These are phyloP conservation scores for Drosophila tani DNA, from an alignment of 1,140 invertebrate genomes.

Conservation along the genomic window DNA sequence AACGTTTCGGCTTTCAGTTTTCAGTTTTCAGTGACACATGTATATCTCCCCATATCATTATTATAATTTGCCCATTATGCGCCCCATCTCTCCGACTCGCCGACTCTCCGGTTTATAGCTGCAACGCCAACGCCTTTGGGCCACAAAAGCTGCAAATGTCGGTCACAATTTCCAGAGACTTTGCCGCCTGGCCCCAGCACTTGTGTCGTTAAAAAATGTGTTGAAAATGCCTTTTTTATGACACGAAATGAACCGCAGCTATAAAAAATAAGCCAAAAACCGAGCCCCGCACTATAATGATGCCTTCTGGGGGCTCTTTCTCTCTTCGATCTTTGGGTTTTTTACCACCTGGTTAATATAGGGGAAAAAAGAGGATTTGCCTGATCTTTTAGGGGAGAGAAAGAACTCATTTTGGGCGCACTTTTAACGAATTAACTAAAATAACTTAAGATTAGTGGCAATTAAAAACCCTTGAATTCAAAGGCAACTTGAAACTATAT, in stretches of 20 bases:
- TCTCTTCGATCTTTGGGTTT: constrained; percentile 2
- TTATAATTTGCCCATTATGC: constrained; percentile 77
- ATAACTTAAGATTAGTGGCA: not conserved
- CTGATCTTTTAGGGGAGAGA: not conserved
- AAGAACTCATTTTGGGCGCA: not conserved
- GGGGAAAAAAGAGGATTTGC: not conserved
- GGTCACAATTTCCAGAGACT: constrained; percentile 57
- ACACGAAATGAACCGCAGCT: constrained; percentile 71
- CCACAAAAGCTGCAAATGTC: constrained; percentile 73
- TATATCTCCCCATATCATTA: constrained; percentile 61
- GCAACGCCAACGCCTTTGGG: constrained; percentile 79
- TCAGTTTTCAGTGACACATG: constrained; percentile 31
- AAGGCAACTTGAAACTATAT: no score
- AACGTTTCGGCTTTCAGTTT: not conserved
- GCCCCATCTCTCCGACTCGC: not conserved
- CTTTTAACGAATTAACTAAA: not conserved
- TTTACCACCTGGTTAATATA: constrained; percentile 37
- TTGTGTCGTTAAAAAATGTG: constrained; percentile 80
- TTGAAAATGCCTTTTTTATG: constrained; percentile 81
- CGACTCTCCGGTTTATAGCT: constrained; percentile 55
- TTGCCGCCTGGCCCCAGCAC: constrained; percentile 51
- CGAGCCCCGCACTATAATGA: constrained; percentile 59
- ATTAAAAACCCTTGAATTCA: no score
- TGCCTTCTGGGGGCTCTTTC: constrained; percentile 21
- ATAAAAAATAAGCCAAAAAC: constrained; percentile 64